phyloP scores from a whole-genome alignment of 2,888 invertebrate species.

The Neoascia interrupta region DNA sequence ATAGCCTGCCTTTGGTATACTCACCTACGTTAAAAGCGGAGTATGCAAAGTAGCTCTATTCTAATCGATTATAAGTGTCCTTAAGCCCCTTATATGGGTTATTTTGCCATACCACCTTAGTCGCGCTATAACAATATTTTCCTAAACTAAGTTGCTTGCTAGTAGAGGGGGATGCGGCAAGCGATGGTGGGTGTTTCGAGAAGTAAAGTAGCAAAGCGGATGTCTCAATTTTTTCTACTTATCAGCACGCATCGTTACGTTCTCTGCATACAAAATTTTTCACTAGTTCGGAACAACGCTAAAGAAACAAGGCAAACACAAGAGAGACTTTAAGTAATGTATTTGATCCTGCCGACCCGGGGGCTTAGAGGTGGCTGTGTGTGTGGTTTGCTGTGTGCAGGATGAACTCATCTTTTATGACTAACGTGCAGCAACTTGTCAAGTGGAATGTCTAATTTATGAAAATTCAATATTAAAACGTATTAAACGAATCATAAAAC shows the following conservation, averaged over 20 bases:
- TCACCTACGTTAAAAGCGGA: slow-evolving; percentile 8
- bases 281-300: not conserved
- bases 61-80: slow-evolving; percentile 43
- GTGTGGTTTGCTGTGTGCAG: not conserved
- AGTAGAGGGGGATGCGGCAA: not conserved
- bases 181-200: not conserved
- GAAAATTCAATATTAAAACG: slow-evolving; percentile 66
- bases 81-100: slow-evolving; percentile 34
- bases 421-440: slow-evolving; percentile 61
- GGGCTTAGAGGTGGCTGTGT: not conserved
- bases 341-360: slow-evolving; percentile 20
- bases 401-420: slow-evolving; percentile 58
- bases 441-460: slow-evolving; percentile 66
- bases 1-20: too few relatives aligned
- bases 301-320: not conserved
- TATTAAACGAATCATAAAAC: slow-evolving; percentile 63
- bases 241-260: slow-evolving; percentile 53
- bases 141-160: slow-evolving; percentile 18
- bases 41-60: slow-evolving; percentile 50
- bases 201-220: slow-evolving; percentile 1
- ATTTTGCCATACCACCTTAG: not conserved
- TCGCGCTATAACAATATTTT: slow-evolving; percentile 14
- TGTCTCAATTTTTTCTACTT: slow-evolving; percentile 55
- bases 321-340: slow-evolving; percentile 6
- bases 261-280: slow-evolving; percentile 43